A percentile compares a stretch with the other conserved stretches of the same genome.
Evolutionary conservation across 1,140 invertebrate genomes (phyloP).

Genomic region (Sycophaga agraensis): DNA sequence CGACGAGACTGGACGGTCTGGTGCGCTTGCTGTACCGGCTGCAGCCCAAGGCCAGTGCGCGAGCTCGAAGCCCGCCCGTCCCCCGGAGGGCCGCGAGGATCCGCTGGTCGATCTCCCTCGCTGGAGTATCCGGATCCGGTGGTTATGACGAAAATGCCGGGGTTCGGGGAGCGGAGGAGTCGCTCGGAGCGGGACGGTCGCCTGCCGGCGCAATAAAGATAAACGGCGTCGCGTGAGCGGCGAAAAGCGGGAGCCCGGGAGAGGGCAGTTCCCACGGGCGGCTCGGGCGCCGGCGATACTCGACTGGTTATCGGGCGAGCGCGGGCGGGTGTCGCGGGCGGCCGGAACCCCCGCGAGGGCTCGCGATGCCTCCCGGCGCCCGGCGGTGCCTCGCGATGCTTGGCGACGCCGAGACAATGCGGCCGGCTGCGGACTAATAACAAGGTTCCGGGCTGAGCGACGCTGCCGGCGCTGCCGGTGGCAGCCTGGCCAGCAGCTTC

Average conservation of each 20-base stretch:
- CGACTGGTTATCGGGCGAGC: neutral
- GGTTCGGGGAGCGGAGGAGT: no score
- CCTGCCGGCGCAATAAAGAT: neutral
- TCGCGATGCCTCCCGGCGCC: conserved; percentile 26
- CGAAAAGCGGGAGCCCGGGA: neutral
- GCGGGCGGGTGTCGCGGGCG: neutral
- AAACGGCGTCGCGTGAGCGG: neutral
- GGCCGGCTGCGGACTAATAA: conserved; percentile 4
- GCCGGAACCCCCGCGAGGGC: neutral
- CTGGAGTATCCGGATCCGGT: no score
- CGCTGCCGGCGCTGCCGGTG: neutral
- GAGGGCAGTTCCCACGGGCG: neutral
- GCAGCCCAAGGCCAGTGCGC: neutral
- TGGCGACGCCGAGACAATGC: conserved; percentile 30
- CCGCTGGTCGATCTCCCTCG: no score
- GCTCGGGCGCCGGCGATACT: no score
- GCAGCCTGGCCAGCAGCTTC: neutral
- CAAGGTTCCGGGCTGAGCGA: neutral
- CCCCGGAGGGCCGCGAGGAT: neutral
- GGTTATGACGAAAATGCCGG: no score
- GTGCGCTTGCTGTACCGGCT: conserved; percentile 44
- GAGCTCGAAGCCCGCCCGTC: neutral
- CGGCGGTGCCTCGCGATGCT: neutral
- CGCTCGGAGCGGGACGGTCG: no score
- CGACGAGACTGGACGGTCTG: conserved; percentile 52